Evolutionary conservation across 2,888 invertebrate species (phyloP), one percentile per base, ranked within the genome.

Genomic region (Rotaria socialis): DNA sequence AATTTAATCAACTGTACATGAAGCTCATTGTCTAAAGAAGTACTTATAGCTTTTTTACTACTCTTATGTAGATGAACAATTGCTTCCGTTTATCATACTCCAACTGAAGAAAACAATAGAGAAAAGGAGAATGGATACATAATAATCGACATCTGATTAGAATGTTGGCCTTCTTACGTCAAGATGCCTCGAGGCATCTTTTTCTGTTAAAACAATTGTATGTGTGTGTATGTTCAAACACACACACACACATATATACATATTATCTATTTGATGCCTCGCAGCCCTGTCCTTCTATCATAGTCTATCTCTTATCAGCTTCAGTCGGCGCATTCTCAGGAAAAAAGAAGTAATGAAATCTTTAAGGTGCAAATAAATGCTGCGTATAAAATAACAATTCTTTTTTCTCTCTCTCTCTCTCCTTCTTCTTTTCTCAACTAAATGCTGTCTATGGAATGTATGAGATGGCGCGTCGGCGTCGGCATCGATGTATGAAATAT

Each of bases 81-180:
- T 35, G 19, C 67, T 67, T 67, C 67, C 67, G 67, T 67, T 67
- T 67, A 67, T 67, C 67, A 67, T 16, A 67, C 16, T 35, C 7
- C 6, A 22, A 55, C 55, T 7, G 35, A 60, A 60, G 52, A 60
- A 60, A 60, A 14, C n/a, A 27, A 11, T n/a, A 60, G 27, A 27
- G 27, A 16, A 67, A 35, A 67, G 35, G 67, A 67, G 35, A 67
- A 41, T 35, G 35, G 67, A 67, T 35, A 67, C 67, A 67, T 67
- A 67, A 35, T 67, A 67, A 67, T 67, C 67, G 67, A 67, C 67
- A 67, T 67, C 16, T 67, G 67, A 67, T 67, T 67, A 67, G 67
- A 35, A 67, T 35, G 67, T 67, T 67, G 67, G 67, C 67, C 67
- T 67, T 67, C 67, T 67, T 67, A 41, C 67, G 67, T 67, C 67